Evolutionary conservation across 1,140 invertebrate genomes (phyloP), one percentile per base, ranked within the genome.

Genomic region (Calephelis virginiensis): DNA sequence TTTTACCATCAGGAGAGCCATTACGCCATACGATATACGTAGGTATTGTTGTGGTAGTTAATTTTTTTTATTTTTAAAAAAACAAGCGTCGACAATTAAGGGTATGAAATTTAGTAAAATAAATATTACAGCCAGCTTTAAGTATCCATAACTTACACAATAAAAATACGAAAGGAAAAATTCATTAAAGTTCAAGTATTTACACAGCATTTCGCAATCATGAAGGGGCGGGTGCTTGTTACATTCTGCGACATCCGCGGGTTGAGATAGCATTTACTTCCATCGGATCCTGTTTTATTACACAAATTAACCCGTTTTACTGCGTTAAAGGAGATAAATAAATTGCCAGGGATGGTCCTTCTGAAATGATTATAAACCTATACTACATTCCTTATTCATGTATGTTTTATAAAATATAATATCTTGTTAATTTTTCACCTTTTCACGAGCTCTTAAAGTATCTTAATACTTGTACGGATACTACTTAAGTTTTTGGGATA

Each of bases 171-270:
- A 76, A 71, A 72, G 71, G 72, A 81, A 82, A 83, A 82, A 76
- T 76, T 83, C 75, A 83, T 83, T 83, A 83, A 71, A 69, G 65
- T 76, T 70, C 69, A 76, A 81, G 76, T 82, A 85, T 82, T 85
- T 85, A 69, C 76, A 63, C 56, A 77, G 71, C 72, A 72, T 69
- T 64, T 75, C 67, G 74, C 69, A 80, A 81, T 83, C 80, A 80
- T 78, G 74, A 76, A 73, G 67, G 66, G 72, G 71, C 71, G 73
- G 64, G 68, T 66, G 65, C 73, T 73, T 67, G 66, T 53, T 65
- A 70, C 69, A 71, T 45, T 17, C 47, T 47, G 64, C 68, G 74
- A 72, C 74, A 77, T 74, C 65, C 70, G 64, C 61, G 47, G 67
- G 47, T 61, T n/a, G 40, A 79, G 76, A 81, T 78, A 79, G 81